Evolutionary conservation across 2,888 invertebrate species (phyloP), one percentile per base, ranked within the genome.

Genomic region (Diadegma fenestrale): DNA sequence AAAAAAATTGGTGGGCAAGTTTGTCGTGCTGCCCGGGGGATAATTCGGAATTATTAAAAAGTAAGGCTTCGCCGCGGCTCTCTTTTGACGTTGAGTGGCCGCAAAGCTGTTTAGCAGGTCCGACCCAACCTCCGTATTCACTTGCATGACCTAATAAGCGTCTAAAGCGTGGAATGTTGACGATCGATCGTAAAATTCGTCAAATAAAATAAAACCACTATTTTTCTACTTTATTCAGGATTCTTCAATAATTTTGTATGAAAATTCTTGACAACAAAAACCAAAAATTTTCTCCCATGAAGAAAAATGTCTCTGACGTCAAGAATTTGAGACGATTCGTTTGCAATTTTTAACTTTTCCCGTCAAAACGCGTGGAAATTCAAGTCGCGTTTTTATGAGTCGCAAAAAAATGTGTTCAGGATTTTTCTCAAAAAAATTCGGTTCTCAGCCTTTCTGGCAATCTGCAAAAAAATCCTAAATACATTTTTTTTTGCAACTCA

Each of bases 61-160:
- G n/a, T 61, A 61, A 61, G 75, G 30, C 76, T 77, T 75, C 68
- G 14, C 73, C 58, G 12, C 22, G 22, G 43, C 30, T 78, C 30
- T 68, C 26, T 33, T 22, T 30, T 68, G 58, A 54, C 68, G 19
- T 48, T 45, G 33, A 63, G 12, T 64, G 75, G 45, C 45, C 22
- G 48, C 41, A 64, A 19, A 45, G 30, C 26, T 43, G 5, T 72
- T 33, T 19, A 22, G 41, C 2, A 22, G 19, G 80, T 7, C 48
- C 51, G 19, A 72, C 14, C 19, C 19, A 80, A 80, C 2, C 58
- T 51, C 48, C 54, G 41, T 72, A 61, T 76, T 76, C 22, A 61
- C 58, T 78, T 61, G 69, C 68, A 78, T 68, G 77, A 54, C 63
- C 43, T 41, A 37, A 68, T 63, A 68, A 37, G 8, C 41, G 51